Evolutionary conservation across 2,797 vertebrate genomes (phyloP).

Genomic region (Ctenopoma multispine): DNA sequence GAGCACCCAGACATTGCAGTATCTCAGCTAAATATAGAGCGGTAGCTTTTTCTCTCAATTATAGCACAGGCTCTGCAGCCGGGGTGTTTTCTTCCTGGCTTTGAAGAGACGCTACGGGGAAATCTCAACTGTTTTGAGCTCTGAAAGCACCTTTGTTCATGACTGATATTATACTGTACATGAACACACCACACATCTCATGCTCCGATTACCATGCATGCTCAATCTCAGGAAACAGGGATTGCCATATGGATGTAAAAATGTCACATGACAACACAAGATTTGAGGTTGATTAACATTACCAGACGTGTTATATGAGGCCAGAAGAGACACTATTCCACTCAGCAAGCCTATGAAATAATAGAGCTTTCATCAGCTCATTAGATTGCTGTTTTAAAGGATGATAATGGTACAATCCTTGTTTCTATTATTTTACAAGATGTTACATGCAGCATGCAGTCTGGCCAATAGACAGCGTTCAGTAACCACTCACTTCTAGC

Average conservation of each 20-base stretch:
- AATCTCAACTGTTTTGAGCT: slow-evolving; percentile 17
- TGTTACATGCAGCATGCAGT: slow-evolving; percentile 74
- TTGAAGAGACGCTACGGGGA: slow-evolving; percentile 40
- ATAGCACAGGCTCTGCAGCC: slow-evolving; percentile 74
- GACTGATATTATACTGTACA: slow-evolving; percentile 12
- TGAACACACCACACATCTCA: slow-evolving; percentile 41
- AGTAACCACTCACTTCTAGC: slow-evolving; percentile 95
- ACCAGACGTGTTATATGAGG: neutral
- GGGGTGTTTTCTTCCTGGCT: slow-evolving; percentile 69
- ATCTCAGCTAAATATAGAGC: slow-evolving; percentile 80
- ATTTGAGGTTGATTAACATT: neutral
- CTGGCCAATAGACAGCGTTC: slow-evolving; percentile 41
- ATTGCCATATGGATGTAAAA: slow-evolving; percentile 24
- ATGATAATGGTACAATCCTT: slow-evolving; percentile 38
- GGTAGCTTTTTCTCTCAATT: slow-evolving; percentile 67
- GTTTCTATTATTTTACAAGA: slow-evolving; percentile 48
- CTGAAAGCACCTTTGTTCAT: neutral
- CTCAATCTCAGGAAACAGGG: slow-evolving; percentile 52
- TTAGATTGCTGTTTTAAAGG: slow-evolving; percentile 1
- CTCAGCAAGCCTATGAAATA: neutral
- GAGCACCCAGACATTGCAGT: slow-evolving; percentile 79
- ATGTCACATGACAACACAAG: neutral
- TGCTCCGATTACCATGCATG: slow-evolving; percentile 22
- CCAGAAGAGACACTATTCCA: too few species aligned
- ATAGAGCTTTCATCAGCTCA: neutral